phyloP scores from a whole-genome alignment of 2,797 vertebrate species.

The Nannoperca australis region DNA sequence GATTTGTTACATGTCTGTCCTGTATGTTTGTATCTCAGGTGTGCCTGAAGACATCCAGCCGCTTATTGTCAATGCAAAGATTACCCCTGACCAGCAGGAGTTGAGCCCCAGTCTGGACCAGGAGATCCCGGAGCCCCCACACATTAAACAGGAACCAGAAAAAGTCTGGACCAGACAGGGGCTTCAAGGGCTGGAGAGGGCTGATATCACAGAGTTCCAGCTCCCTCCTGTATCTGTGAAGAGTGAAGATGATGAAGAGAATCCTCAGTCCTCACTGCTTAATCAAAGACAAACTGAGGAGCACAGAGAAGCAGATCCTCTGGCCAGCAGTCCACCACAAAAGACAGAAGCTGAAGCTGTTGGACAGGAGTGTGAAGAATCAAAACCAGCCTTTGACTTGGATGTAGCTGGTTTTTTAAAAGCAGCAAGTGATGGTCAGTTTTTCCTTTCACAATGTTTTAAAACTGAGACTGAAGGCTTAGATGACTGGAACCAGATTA shows the following conservation, averaged over 20 bases:
- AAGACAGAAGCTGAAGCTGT: background rate
- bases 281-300: background rate
- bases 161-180: background rate
- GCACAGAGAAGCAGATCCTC: too few species aligned
- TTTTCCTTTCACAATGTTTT: conserved; percentile 20
- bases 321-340: background rate
- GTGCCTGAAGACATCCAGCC: background rate
- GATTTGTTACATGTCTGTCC: background rate
- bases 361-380: background rate
- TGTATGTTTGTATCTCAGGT: conserved; percentile 25
- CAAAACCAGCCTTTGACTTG: conserved; percentile 8
- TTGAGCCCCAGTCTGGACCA: background rate
- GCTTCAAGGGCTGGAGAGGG: background rate
- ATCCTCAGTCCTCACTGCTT: background rate
- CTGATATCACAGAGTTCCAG: background rate
- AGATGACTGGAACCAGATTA: background rate
- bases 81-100: conserved; percentile 1
- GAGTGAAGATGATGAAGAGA: conserved; percentile 13
- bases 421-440: conserved; percentile 7
- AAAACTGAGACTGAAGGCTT: conserved; percentile 1
- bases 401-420: conserved; percentile 12
- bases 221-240: conserved; percentile 3
- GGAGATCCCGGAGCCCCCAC: background rate
- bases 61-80: background rate
- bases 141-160: conserved; percentile 31